Conservation (phyloP, 2,888 invertebrate species). For the Lampropteryx suffumata region DNA sequence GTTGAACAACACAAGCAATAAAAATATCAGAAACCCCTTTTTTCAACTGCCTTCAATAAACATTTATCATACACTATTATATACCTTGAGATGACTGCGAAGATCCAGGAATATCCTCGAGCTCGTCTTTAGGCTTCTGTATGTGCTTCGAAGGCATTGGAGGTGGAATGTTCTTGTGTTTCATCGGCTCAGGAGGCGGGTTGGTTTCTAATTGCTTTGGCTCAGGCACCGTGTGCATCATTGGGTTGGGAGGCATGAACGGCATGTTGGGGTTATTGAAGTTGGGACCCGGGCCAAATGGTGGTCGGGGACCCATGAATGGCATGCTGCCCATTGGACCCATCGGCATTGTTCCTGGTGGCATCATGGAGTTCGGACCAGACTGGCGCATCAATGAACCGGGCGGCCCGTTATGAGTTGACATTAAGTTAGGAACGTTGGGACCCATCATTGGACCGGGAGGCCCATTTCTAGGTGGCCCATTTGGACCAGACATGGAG, state of each 20-base stretch:
- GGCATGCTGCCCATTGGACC: conserved; percentile 51
- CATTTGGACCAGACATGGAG: conserved; percentile 40
- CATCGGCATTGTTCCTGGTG: conserved; percentile 29
- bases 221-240: conserved; percentile 20
- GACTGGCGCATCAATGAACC: conserved; percentile 34
- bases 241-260: conserved; percentile 49
- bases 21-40: conserved; percentile 39
- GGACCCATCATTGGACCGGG: conserved; percentile 31
- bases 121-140: conserved; percentile 61
- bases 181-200: conserved; percentile 53
- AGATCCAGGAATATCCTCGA: conserved; percentile 79
- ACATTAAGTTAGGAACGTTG: conserved; percentile 37
- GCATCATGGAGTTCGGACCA: conserved; percentile 39
- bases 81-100: conserved; percentile 63
- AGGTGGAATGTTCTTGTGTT: conserved; percentile 84
- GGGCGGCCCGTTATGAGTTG: conserved; percentile 39
- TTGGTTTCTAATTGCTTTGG: conserved; percentile 16
- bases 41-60: conserved; percentile 21
- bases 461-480: conserved; percentile 40
- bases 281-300: conserved; percentile 67
- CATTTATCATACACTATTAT: conserved; percentile 23
- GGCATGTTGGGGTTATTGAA: conserved; percentile 53
- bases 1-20: not conserved
- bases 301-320: conserved; percentile 66
- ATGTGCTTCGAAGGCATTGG: conserved; percentile 72